Percentiles rank a stretch among this genome's conserved stretches.
Evolutionary conservation across 2,888 invertebrate species (phyloP).

Genomic region (Chrysolina americana): DNA sequence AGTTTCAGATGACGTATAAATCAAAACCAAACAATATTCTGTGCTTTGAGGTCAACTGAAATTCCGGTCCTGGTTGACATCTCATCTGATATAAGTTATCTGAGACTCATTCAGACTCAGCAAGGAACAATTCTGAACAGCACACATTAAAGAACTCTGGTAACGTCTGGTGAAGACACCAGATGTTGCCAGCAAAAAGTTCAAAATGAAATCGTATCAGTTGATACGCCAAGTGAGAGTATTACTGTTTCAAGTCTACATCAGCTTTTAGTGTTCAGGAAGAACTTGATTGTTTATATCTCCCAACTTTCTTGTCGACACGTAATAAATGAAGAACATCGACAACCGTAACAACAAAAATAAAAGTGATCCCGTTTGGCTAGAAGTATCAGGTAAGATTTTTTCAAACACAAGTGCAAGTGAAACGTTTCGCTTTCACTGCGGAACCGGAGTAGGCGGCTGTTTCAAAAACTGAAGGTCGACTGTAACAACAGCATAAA

Average conservation of each 20-base stretch:
- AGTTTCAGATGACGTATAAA: too few species aligned
- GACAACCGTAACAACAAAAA: conserved; percentile 1
- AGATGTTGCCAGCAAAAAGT: too few species aligned
- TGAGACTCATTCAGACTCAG: too few species aligned
- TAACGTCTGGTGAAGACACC: too few species aligned
- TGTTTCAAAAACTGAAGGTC: conserved; percentile 28
- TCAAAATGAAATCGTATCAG: too few species aligned
- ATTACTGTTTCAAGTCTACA: not conserved
- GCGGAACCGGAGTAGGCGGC: conserved; percentile 20
- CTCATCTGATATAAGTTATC: too few species aligned
- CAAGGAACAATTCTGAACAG: too few species aligned
- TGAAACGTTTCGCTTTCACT: conserved; percentile 36
- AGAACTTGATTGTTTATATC: not conserved
- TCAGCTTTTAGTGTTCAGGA: not conserved
- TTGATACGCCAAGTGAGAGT: too few species aligned
- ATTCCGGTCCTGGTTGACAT: too few species aligned
- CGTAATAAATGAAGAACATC: not conserved
- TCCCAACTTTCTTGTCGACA: not conserved
- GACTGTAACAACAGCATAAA: conserved; percentile 12
- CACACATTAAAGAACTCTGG: too few species aligned
- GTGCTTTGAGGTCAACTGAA: too few species aligned
- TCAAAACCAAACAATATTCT: too few species aligned
- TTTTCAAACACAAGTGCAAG: conserved; percentile 29
- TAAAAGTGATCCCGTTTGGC: not conserved
- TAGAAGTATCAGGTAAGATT: not conserved